Conservation (phyloP, 2,113 vertebrate species). For the Ondatra zibethicus region DNA sequence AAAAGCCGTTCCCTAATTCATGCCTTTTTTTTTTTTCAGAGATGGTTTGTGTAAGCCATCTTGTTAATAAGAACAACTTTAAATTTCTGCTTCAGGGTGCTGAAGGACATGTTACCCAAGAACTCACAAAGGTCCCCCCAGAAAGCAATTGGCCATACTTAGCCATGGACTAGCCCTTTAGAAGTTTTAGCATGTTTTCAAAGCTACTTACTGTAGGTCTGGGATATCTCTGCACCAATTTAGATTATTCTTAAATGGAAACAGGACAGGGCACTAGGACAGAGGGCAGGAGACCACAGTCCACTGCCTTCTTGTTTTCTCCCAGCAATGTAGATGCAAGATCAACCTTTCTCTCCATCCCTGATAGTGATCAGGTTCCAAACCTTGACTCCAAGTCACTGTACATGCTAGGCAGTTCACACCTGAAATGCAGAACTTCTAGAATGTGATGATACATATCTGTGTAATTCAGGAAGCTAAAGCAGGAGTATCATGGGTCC, state of each 20-base stretch:
- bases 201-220: neutral
- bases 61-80: neutral
- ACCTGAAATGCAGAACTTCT: constrained; percentile 63
- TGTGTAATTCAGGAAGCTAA: neutral
- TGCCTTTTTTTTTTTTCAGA: neutral
- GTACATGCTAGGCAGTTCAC: constrained; percentile 59
- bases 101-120: neutral
- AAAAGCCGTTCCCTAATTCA: neutral
- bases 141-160: neutral
- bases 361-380: constrained; percentile 57
- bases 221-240: neutral
- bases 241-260: constrained; percentile 16
- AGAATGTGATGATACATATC: neutral
- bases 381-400: constrained; percentile 71
- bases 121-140: no score
- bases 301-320: neutral
- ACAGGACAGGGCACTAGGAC: neutral
- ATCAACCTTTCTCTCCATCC: constrained; percentile 13
- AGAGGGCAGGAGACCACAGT: neutral
- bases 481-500: neutral
- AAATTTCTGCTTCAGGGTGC: neutral
- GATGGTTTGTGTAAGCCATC: neutral
- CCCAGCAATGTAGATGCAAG: neutral
- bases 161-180: neutral
- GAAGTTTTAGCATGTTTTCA: neutral